Base-by-base conservation (phyloP, 2,113 vertebrate genomes). In the Henicopernis longicauda region DNA sequence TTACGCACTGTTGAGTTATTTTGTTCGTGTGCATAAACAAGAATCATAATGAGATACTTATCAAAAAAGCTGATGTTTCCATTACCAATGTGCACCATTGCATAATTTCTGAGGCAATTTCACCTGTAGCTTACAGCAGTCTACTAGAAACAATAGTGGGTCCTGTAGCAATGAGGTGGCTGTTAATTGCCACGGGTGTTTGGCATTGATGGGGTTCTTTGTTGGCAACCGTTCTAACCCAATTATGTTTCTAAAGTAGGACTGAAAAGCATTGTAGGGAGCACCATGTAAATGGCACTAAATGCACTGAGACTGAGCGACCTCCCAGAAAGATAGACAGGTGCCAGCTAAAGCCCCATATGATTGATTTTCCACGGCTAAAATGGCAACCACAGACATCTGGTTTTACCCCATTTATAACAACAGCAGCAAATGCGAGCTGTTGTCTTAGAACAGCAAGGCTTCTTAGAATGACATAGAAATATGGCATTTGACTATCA, bases 261-360 rank as follows among this genome's bases (percentile, higher is more conserved):
- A 36, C 83, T 91, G 83, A 96, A 96, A 96, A 89, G 95, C 95
- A 29, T 92, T 89, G 73, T 91, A 83, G 88, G 80, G 66, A 97
- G 89, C 77, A 87, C 49, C 73, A 25, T 92, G 87, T 95, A 96
- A 95, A 92, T 44, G 59, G 76, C 42, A 69, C 62, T 92, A 88
- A 91, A 63, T 57, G 91, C 73, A 76, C n/a, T 0, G 77, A 77
- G 76, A 70, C 69, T 49, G 62, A 90, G 82, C 7, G 89, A 97
- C 97, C 95, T 95, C 97, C 95, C 95, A 97, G 97, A 95, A 96
- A 94, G 94, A 95, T 0, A 94, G 94, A 93, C 97, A 97, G 97
- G 95, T 97, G 96, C 89, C 90, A 92, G 77, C 91, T 92, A 97
- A 97, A 97, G 92, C 95, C 66, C 95, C 95, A 72, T 95, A 94